Percentiles rank a stretch among this genome's conserved stretches.
phyloP scores from a whole-genome alignment of 2,797 vertebrate genomes.

The Pelobates cultripes region DNA sequence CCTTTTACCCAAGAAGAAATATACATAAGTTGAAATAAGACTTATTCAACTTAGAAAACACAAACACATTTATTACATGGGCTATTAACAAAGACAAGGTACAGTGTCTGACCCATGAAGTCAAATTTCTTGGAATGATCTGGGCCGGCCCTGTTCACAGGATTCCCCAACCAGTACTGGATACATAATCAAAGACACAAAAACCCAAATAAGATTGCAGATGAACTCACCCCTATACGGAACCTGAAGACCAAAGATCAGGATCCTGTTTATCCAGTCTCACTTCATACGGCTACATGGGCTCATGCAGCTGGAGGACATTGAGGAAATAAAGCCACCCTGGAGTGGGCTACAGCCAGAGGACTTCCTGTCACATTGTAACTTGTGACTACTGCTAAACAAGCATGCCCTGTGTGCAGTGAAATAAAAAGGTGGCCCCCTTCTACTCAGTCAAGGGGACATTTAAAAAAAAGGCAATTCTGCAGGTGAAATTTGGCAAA shows the following conservation, averaged over 20 bases:
- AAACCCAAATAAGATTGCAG: conserved; percentile 4
- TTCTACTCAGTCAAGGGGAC: neutral
- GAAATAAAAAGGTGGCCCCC: neutral
- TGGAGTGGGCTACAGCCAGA: neutral
- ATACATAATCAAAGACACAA: neutral
- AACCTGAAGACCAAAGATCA: neutral
- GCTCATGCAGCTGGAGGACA: neutral
- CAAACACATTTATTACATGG: too few species aligned
- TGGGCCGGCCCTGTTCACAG: too few species aligned
- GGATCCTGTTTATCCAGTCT: neutral
- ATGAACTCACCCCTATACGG: neutral
- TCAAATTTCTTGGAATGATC: too few species aligned
- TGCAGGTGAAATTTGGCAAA: neutral
- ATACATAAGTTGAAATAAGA: too few species aligned
- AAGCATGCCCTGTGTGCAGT: neutral
- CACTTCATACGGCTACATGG: neutral
- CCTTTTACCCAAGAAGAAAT: too few species aligned
- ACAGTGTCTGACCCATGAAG: too few species aligned
- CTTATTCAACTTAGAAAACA: too few species aligned
- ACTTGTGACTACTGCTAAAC: neutral
- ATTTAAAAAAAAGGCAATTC: neutral
- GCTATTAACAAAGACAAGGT: neutral
- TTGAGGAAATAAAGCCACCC: neutral
- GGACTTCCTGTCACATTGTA: neutral
- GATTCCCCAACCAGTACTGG: too few species aligned